phyloP scores from a whole-genome alignment of 2,797 vertebrate genomes.

The Natrix natrix region DNA sequence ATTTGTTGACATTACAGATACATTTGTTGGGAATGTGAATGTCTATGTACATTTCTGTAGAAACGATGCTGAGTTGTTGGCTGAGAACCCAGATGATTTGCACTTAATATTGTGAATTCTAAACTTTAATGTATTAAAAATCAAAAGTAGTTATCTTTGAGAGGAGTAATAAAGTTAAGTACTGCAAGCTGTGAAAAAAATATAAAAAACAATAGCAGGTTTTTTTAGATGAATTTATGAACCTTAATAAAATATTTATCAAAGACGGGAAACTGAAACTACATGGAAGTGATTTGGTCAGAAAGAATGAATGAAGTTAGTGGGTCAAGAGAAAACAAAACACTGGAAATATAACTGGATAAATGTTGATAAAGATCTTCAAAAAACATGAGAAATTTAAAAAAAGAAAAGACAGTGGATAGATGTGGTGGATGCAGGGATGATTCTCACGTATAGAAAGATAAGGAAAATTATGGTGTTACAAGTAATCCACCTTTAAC shows the following conservation, averaged over 20 bases:
- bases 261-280: neutral
- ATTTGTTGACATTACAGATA: neutral
- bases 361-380: neutral
- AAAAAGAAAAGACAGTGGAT: neutral
- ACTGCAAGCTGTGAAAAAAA: neutral
- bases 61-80: neutral
- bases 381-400: neutral
- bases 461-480: neutral
- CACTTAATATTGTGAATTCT: neutral
- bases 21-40: neutral
- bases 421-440: neutral
- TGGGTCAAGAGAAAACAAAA: neutral
- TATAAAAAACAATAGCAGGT: neutral
- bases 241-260: neutral
- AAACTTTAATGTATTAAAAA: neutral
- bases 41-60: neutral
- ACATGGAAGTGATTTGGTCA: neutral
- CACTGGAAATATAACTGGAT: neutral
- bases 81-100: neutral
- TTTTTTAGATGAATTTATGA: neutral
- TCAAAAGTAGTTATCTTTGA: neutral
- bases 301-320: neutral
- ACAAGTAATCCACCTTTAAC: neutral
- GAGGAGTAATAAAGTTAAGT: neutral
- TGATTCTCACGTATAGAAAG: neutral